Percentiles rank a stretch among this genome's conserved stretches.
These are phyloP conservation scores for Drosophila fungiperda DNA, from an alignment of 2,888 invertebrate species.

Conservation along the genomic window DNA sequence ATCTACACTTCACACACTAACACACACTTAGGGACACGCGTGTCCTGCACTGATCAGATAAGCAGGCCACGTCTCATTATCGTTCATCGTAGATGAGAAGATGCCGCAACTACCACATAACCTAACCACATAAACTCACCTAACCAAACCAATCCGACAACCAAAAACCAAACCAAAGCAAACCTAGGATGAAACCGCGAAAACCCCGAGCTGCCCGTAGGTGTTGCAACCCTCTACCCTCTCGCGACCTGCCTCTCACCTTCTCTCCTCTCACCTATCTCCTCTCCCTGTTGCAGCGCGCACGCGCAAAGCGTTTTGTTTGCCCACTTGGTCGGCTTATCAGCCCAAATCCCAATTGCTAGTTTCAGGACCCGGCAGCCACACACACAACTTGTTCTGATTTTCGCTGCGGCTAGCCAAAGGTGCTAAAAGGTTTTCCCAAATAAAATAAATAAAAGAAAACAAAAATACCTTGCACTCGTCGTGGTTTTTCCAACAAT, in stretches of 20 bases:
- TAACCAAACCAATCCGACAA: constrained; percentile 36
- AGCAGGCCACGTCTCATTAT: constrained; percentile 44
- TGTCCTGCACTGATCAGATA: constrained; percentile 68
- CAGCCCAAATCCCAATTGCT: constrained; percentile 43
- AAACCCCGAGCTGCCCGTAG: constrained; percentile 26
- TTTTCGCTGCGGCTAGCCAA: constrained; percentile 53
- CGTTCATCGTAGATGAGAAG: constrained; percentile 67
- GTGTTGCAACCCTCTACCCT: constrained; percentile 40
- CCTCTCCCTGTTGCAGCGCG: background rate
- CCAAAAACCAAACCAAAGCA: constrained; percentile 43
- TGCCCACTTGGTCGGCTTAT: constrained; percentile 57
- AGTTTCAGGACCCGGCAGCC: constrained; percentile 17
- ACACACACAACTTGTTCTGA: constrained; percentile 65
- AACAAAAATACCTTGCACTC: constrained; percentile 29
- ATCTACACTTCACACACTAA: constrained; percentile 57
- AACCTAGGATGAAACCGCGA: constrained; percentile 52
- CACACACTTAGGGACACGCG: constrained; percentile 32
- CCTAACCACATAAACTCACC: constrained; percentile 24
- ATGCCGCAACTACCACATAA: constrained; percentile 55
- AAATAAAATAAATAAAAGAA: background rate
- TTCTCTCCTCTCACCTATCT: background rate
- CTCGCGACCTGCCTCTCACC: background rate
- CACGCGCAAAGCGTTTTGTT: constrained; percentile 63
- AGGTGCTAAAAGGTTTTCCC: constrained; percentile 81
- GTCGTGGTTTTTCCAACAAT: constrained; percentile 33